Evolutionary conservation across 1,140 invertebrate genomes (phyloP), one percentile per base, ranked within the genome.

Genomic region (Trypoxylus dichotomus): DNA sequence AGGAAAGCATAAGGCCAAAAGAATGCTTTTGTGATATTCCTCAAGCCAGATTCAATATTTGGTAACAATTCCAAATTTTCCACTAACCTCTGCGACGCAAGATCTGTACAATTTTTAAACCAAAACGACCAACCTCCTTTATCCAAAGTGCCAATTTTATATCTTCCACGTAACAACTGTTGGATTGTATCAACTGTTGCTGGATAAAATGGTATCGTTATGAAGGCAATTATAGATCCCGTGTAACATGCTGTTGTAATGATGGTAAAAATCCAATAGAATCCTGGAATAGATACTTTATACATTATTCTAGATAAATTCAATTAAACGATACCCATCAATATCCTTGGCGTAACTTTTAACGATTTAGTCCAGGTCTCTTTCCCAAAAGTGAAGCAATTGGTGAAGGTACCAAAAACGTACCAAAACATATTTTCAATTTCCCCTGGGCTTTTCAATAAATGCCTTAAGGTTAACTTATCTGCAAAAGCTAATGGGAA

Each of bases 351-450:
- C 0, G 92, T 91, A 58, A 89, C 86, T 82, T 92, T 93, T n/a
- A 89, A 89, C 1, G 91, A 90, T 80, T 89, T 91, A 63, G 89
- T 89, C 91, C 92, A 93, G 1, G 92, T 91, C 76, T 91, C 89
- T 79, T 89, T 89, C 3, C 91, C 91, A 81, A 94, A 93, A 2
- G 91, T 91, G 79, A 94, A 94, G 79, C 91, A 91, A 81, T 94
- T 94, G 1, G 93, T 94, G 84, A 94, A 94, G 54, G 93, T 94
- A 10, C 93, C 93, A 80, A 94, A 94, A 19, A 94, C 92, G 83
- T 93, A 94, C 92, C 92, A 93, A 83, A 93, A 93, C 91, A 93
- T 93, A 79, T 93, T 92, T 84, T 93, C 92, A 19, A 93, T 86
- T 86, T 93, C 91, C 43, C 90, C 89, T 75, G 91, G 91, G 79